Percentiles rank a stretch among this genome's conserved stretches.
phyloP scores from a whole-genome alignment of 92 coral and sea anemone species.

The Palythoa caribaeorum region DNA sequence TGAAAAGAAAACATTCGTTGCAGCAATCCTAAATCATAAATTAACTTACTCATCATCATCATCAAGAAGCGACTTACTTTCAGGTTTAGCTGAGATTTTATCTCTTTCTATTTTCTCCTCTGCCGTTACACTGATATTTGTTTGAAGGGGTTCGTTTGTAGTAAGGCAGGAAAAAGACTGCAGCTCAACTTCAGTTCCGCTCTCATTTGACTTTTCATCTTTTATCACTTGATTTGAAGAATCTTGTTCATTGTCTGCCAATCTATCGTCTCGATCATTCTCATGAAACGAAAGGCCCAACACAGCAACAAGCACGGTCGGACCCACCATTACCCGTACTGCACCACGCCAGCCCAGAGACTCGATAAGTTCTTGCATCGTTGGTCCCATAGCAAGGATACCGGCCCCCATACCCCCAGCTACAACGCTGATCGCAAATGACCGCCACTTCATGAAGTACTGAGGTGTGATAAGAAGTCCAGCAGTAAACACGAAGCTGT shows the following conservation, averaged over 20 bases:
- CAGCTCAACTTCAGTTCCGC: not conserved
- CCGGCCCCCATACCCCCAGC: slow-evolving; percentile 37
- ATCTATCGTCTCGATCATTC: not conserved
- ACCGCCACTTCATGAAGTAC: slow-evolving; percentile 35
- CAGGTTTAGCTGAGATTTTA: not conserved
- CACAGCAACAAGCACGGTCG: not conserved
- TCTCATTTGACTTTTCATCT: not conserved
- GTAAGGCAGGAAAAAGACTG: not conserved
- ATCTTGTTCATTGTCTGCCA: not conserved
- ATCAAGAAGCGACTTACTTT: not conserved
- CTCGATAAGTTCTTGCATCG: slow-evolving; percentile 26
- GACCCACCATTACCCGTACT: slow-evolving; percentile 22
- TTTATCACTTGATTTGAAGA: not conserved
- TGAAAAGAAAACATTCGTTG: too few relatives aligned
- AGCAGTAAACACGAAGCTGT: slow-evolving; percentile 34
- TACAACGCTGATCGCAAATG: slow-evolving; percentile 35
- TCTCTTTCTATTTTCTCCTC: not conserved
- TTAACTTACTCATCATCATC: not conserved
- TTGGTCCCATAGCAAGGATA: slow-evolving; percentile 23
- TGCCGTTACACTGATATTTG: not conserved
- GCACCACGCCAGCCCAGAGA: slow-evolving; percentile 1
- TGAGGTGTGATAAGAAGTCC: slow-evolving; percentile 17
- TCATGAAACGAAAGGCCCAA: slow-evolving; percentile 3
- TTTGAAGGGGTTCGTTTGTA: not conserved
- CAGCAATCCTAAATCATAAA: too few relatives aligned